Percentiles rank a stretch among this genome's conserved stretches.
Evolutionary conservation across 2,113 vertebrate genomes (phyloP).

Genomic region (Excalfactoria chinensis): DNA sequence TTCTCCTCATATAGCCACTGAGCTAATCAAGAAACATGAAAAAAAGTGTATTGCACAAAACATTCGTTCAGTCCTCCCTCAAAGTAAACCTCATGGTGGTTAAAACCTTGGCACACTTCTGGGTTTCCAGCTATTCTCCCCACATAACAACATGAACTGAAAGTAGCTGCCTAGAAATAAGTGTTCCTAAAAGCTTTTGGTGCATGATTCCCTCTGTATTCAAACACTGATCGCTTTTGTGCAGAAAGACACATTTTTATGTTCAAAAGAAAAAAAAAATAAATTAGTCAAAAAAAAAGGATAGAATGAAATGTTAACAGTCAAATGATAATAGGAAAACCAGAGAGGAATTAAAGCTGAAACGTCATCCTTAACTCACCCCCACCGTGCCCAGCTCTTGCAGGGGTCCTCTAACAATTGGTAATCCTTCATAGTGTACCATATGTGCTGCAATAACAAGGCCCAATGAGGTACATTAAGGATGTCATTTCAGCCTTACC

Average conservation of each 20-base stretch:
- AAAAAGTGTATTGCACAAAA: not conserved
- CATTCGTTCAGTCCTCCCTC: constrained; percentile 20
- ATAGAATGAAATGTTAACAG: not conserved
- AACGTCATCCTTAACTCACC: constrained; percentile 72
- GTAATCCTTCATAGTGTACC: constrained; percentile 71
- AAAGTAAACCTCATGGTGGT: constrained; percentile 49
- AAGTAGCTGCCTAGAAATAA: constrained; percentile 53
- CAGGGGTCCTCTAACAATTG: constrained; percentile 68
- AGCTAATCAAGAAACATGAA: constrained; percentile 11
- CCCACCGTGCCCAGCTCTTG: constrained; percentile 60
- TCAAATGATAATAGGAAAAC: constrained; percentile 38
- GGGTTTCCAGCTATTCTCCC: constrained; percentile 59
- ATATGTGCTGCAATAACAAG: constrained; percentile 67
- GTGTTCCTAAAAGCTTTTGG: constrained; percentile 7
- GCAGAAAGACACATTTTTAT: not conserved
- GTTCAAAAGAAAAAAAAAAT: not conserved
- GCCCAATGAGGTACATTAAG: constrained; percentile 61
- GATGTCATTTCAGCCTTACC: constrained; percentile 62
- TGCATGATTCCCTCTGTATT: not conserved
- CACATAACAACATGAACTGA: constrained; percentile 35
- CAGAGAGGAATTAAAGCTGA: constrained; percentile 65
- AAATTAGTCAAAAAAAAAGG: not conserved
- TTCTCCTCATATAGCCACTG: not conserved
- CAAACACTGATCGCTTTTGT: not conserved
- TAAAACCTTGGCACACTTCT: constrained; percentile 68